These are phyloP conservation scores for Branchellion lobata DNA, from an alignment of 2,888 invertebrate species.

Conservation along the genomic window DNA sequence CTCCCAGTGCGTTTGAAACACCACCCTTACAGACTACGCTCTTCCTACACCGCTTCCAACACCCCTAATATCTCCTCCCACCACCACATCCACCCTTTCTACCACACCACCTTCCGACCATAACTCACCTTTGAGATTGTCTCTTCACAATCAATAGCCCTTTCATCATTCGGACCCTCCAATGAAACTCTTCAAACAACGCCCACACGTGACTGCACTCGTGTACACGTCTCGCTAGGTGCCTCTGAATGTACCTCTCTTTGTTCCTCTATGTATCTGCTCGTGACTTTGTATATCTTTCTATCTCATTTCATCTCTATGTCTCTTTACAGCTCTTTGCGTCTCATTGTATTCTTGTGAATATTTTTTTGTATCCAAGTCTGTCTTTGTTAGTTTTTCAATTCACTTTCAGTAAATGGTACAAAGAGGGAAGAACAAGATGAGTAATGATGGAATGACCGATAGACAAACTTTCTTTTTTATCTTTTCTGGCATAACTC, in stretches of 20 bases:
- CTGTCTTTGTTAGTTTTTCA: too few species aligned
- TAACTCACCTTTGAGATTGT: neutral
- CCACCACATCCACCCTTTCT: too few species aligned
- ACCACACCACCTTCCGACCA: neutral
- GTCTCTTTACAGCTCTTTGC: neutral
- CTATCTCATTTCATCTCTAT: neutral
- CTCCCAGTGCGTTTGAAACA: too few species aligned
- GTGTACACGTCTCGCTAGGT: neutral
- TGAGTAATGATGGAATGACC: too few species aligned
- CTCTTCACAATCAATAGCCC: neutral
- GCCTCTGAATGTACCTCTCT: neutral
- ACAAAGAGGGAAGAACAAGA: too few species aligned
- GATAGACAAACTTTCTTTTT: too few species aligned
- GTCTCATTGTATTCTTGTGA: neutral
- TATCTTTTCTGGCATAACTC: too few species aligned
- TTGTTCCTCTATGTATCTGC: neutral
- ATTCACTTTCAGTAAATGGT: too few species aligned
- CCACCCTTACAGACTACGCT: too few species aligned
- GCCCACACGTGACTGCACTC: neutral
- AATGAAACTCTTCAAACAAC: slow-evolving; percentile 6
- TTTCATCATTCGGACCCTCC: neutral
- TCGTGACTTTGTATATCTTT: neutral
- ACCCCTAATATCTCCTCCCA: too few species aligned
- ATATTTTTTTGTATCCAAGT: too few species aligned
- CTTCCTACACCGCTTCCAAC: too few species aligned